Base-by-base conservation (phyloP, 64 coral and sea anemone species). In the Montipora sp. region DNA sequence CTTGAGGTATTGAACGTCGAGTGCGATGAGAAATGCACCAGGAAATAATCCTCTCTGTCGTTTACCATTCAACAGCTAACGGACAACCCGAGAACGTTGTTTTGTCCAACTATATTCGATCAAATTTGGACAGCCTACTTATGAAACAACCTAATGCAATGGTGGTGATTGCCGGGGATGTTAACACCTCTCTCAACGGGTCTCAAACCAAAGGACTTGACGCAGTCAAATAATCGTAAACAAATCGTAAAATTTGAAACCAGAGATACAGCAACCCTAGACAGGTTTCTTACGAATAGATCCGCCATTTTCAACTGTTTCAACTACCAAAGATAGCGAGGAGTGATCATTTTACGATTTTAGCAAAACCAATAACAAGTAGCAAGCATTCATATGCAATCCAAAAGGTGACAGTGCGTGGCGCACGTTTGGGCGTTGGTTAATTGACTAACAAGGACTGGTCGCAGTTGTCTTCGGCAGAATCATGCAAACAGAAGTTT, bases 61-160 rank as follows among this genome's bases (percentile, higher is more conserved):
- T 78, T 51, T 78, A 71, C 67, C 67, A 71, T 71, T 71, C 67
- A 71, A 10, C 67, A 71, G 67, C n/a, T 71, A 71, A 11, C 48
- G 76, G 76, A 48, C 76, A 78, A 78, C 8, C 19, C 48, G 76
- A 78, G 76, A 78, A 78, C 48, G 76, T 78, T 51, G 76, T 78
- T 78, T 46, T 78, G 21, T 78, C 76, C 45, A 78, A 78, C 76
- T 18, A 78, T 46, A 78, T 78, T 5, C 76, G 76, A 78, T 18
- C 76, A 78, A 78, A 78, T 78, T 51, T 78, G 36, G 76, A 78
- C 76, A 78, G 43, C 76, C 76, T 78, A 78, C 76, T 78, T 78
- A 78, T 78, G 76, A 78, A 78, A 78, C 76, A 36, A 46, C 19
- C 76, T 71, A 78, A 78, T 78, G 76, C 76, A 12, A 13, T 78